Evolutionary conservation across 2,888 invertebrate species (phyloP).

Genomic region (Gymnocheta viridis): DNA sequence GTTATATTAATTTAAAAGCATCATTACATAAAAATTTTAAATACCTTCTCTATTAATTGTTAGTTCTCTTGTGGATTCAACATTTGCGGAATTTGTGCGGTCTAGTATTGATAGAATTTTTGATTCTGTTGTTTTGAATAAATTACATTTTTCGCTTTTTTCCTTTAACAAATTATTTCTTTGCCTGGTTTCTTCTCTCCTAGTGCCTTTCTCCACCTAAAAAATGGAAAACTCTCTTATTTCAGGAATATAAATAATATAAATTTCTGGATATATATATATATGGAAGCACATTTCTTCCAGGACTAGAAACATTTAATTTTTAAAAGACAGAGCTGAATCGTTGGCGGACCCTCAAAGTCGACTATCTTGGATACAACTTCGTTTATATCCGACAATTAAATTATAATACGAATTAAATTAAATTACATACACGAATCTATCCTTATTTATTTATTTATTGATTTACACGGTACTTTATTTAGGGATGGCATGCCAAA

Average conservation of each 20-base stretch:
- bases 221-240: background rate
- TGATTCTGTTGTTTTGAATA: conserved; percentile 12
- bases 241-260: background rate
- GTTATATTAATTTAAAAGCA: no score
- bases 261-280: background rate
- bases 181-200: conserved; percentile 45
- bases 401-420: no score
- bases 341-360: no score
- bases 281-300: no score
- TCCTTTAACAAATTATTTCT: conserved; percentile 22
- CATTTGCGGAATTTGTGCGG: background rate
- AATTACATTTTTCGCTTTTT: conserved; percentile 13
- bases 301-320: no score
- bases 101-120: conserved; percentile 11
- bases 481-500: no score
- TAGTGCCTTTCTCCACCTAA: conserved; percentile 35
- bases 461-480: no score
- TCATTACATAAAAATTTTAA: background rate
- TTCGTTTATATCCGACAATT: no score
- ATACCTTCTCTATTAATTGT: conserved; percentile 24
- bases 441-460: no score
- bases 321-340: no score
- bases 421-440: no score
- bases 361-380: no score
- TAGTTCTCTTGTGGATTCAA: conserved; percentile 5